These are phyloP conservation scores for Loriculus beryllinus DNA, from an alignment of 2,797 vertebrate genomes.

Conservation along the genomic window DNA sequence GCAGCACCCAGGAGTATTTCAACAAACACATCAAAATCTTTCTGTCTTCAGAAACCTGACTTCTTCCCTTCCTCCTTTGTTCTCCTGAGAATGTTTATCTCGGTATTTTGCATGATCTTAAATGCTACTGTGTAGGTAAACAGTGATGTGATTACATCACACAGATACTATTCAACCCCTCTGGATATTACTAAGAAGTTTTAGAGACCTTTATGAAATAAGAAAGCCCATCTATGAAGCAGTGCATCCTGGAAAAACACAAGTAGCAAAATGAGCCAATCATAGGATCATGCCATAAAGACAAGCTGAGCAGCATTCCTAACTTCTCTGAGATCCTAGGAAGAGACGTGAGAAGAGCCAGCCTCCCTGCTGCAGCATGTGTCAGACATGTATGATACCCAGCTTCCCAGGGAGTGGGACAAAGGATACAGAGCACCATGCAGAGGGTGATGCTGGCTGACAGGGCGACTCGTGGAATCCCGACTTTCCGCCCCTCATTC, in stretches of 20 bases:
- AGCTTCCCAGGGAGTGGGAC: background rate
- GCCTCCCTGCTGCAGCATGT: background rate
- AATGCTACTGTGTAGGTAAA: background rate
- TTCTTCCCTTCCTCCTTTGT: background rate
- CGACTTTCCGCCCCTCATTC: slow-evolving; percentile 82
- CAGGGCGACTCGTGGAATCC: slow-evolving; percentile 82
- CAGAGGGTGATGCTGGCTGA: slow-evolving; percentile 83
- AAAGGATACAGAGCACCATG: slow-evolving; percentile 89
- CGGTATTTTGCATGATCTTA: background rate
- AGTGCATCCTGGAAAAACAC: background rate
- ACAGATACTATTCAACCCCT: background rate
- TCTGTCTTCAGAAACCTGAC: background rate
- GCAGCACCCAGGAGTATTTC: background rate
- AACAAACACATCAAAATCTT: background rate
- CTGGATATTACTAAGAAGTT: background rate
- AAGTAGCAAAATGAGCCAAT: background rate
- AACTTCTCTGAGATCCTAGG: background rate
- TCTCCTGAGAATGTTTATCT: background rate
- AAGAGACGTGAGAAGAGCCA: background rate
- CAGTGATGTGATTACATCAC: background rate
- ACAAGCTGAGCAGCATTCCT: background rate
- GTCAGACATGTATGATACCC: background rate
- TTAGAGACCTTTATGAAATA: background rate
- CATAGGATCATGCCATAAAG: background rate
- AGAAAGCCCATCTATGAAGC: background rate